These are phyloP conservation scores for Coptodon bakossiorum DNA, from an alignment of 2,113 vertebrate species.

Conservation along the genomic window DNA sequence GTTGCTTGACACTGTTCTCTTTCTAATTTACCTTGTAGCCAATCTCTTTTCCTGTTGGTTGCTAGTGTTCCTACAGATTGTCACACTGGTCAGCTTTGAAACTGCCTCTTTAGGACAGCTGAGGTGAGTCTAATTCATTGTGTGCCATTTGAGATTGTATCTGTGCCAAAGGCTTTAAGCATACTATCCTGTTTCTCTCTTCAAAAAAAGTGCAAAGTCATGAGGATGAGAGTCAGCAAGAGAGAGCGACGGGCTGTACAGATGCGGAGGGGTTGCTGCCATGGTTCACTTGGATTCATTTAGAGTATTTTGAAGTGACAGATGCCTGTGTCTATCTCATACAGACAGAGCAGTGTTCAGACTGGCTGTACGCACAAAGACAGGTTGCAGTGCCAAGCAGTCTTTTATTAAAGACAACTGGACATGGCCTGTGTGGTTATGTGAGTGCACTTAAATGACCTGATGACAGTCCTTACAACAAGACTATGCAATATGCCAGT, in stretches of 20 bases:
- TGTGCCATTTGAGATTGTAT: conserved; percentile 20
- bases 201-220: conserved; percentile 1
- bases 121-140: conserved; percentile 17
- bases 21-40: conserved; percentile 21
- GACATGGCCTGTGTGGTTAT: background rate
- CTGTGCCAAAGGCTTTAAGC: background rate
- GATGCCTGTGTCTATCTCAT: conserved; percentile 20
- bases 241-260: background rate
- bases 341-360: background rate
- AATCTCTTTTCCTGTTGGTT: background rate
- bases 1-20: background rate
- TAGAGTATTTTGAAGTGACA: conserved; percentile 27
- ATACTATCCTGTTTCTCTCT: background rate
- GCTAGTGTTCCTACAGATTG: background rate
- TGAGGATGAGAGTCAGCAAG: background rate
- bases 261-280: background rate
- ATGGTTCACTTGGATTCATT: conserved; percentile 11
- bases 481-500: background rate
- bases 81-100: background rate
- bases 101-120: conserved; percentile 13
- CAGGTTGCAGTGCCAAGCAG: conserved; percentile 18
- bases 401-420: background rate
- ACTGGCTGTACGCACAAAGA: background rate
- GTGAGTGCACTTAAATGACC: background rate
- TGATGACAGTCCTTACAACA: background rate